These are phyloP conservation scores for Plectropomus leopardus DNA, from an alignment of 2,113 vertebrate genomes.

Conservation along the genomic window DNA sequence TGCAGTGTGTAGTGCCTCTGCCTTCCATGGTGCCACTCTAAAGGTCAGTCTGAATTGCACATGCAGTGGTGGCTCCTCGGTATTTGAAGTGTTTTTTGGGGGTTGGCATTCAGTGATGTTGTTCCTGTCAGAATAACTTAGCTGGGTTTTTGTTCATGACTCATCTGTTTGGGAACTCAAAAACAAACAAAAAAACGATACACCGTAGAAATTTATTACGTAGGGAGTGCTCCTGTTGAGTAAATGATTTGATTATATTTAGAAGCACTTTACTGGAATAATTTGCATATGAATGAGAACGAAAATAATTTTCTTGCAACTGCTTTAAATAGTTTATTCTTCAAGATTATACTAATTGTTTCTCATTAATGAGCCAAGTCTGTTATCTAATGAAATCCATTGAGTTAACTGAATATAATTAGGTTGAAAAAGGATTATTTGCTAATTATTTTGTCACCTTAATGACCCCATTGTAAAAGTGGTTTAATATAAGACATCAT, in stretches of 20 bases:
- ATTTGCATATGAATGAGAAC: conserved; percentile 8
- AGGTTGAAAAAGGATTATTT: neutral
- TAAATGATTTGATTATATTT: conserved; percentile 4
- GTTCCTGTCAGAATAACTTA: neutral
- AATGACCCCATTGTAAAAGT: neutral
- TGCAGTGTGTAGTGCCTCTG: neutral
- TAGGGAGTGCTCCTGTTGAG: neutral
- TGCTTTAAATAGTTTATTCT: conserved; percentile 24
- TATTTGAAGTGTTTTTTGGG: conserved; percentile 22
- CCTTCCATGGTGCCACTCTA: neutral
- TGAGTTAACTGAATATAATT: neutral
- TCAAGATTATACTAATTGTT: conserved; percentile 1
- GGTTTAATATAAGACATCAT: neutral
- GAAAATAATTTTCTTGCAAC: neutral
- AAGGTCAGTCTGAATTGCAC: conserved; percentile 40
- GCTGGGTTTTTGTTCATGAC: neutral
- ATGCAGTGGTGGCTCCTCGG: neutral
- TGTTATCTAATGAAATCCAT: neutral
- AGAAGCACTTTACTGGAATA: neutral
- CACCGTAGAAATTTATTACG: neutral
- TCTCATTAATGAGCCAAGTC: neutral
- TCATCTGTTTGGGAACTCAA: neutral
- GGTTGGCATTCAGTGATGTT: conserved; percentile 28
- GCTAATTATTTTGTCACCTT: neutral
- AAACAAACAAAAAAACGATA: neutral